Evolutionary conservation across 2,113 vertebrate genomes (phyloP), one percentile per base, ranked within the genome.

Genomic region (Macroglossus sobrinus): DNA sequence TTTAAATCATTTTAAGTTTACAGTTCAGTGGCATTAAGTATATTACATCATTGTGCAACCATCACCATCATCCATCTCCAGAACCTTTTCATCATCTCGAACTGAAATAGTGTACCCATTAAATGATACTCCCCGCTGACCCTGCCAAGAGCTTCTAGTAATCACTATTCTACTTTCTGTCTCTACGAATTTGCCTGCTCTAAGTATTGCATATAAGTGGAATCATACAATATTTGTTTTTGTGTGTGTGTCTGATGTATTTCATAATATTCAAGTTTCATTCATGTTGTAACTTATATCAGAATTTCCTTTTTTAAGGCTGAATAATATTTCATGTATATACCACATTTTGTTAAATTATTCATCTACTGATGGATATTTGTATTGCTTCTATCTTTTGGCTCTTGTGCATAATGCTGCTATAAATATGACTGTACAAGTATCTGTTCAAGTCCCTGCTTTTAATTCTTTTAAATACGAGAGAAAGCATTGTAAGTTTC

Each of bases 271-370:
- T 82, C 47, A 74, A 43, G n/a, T 47, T 33, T 89, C 38, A 40
- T 57, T 28, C 10, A 45, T 35, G 30, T 55, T 50, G 30, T 57
- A 61, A 35, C 64, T 8, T 38, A 24, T 84, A 11, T 63, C 72
- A 35, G 47, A 96, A 79, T 92, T 89, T 64, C 55, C 24, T 88
- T 64, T 95, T 86, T 86, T 15, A 86, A 78, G 38, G 30, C 35
- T 45, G 64, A 47, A 30, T 61, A 47, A 30, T 57, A 80, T 47
- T 45, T 35, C 18, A 4, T 45, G 7, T 13, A 4, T n/a, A 7
- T 21, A 57, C 30, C 43, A 12, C 24, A 40, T 69, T 53, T 91
- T 74, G 57, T 81, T 88, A 57, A 66, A n/a, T 89, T 28, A 21
- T 63, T 81, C 28, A 13, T 33, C 63, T 93, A 1, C 57, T 45